Evolutionary conservation across 2,888 invertebrate species (phyloP).

Genomic region (Dynastes tityus): DNA sequence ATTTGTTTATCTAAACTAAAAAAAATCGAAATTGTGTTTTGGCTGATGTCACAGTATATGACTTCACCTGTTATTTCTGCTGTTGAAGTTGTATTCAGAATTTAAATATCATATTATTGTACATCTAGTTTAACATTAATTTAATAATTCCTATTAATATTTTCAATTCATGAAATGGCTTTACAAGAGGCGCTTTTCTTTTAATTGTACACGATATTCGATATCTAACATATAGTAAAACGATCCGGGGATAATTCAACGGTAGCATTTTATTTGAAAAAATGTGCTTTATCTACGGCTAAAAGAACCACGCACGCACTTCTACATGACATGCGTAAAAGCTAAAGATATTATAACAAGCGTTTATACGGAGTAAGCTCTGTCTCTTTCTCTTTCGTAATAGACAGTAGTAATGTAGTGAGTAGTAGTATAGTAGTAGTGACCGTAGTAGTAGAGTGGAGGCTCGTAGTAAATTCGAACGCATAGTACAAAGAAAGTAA

Average conservation of each 20-base stretch:
- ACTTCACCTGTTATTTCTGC: no score
- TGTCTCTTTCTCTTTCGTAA: constrained; percentile 11
- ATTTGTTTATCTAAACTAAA: no score
- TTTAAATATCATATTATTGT: no score
- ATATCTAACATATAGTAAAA: neutral
- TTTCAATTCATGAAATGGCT: no score
- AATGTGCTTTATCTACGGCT: neutral
- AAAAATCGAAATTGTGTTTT: no score
- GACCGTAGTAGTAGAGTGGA: constrained; percentile 41
- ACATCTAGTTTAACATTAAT: no score
- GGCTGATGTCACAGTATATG: no score
- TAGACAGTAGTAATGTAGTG: constrained; percentile 25
- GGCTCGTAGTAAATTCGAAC: constrained; percentile 46
- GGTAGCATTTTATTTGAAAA: neutral
- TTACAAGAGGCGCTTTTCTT: no score
- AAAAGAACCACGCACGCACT: neutral
- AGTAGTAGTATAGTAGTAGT: constrained; percentile 42
- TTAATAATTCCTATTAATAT: no score
- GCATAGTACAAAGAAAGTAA: constrained; percentile 48
- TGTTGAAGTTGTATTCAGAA: no score
- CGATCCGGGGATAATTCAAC: neutral
- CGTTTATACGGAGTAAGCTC: neutral
- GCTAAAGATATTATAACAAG: neutral
- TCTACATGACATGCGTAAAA: neutral
- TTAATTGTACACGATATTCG: no score